Evolutionary conservation across 2,113 vertebrate genomes (phyloP).

Genomic region (Globicephala melas): DNA sequence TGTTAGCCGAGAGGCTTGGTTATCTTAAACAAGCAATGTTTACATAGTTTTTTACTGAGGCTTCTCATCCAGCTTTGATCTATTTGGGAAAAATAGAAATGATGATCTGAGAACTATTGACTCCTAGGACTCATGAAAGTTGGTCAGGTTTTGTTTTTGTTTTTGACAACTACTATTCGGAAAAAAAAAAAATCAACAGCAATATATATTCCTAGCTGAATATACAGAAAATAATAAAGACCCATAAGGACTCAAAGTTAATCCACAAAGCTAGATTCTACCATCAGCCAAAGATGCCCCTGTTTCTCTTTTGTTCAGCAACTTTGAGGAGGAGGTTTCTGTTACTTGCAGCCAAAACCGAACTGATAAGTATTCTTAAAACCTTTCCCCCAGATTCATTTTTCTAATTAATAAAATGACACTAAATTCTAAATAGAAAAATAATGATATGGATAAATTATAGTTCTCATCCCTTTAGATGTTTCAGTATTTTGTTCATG

Average conservation of each 20-base stretch:
- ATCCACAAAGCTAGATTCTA: neutral
- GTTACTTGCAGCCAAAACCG: neutral
- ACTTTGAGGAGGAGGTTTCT: neutral
- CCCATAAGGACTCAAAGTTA: neutral
- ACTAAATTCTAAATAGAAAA: neutral
- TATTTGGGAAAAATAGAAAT: neutral
- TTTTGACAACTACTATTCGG: neutral
- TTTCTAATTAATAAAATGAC: neutral
- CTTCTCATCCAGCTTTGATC: slow-evolving; percentile 28
- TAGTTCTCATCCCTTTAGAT: neutral
- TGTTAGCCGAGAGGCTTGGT: neutral
- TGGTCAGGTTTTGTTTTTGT: neutral
- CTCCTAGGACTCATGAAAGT: neutral
- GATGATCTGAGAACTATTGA: neutral
- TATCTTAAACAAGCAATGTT: slow-evolving; percentile 10
- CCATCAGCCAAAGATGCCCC: neutral
- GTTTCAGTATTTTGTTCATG: neutral
- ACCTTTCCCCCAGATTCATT: neutral
- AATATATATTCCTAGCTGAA: neutral
- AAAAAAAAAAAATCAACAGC: neutral
- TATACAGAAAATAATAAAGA: neutral
- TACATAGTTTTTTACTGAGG: neutral
- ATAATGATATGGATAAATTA: neutral
- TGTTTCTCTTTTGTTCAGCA: neutral
- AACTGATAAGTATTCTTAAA: neutral